Percentiles rank a stretch among this genome's conserved stretches.
Conservation (phyloP, 2,888 invertebrate genomes). For the Troilus luridus region DNA sequence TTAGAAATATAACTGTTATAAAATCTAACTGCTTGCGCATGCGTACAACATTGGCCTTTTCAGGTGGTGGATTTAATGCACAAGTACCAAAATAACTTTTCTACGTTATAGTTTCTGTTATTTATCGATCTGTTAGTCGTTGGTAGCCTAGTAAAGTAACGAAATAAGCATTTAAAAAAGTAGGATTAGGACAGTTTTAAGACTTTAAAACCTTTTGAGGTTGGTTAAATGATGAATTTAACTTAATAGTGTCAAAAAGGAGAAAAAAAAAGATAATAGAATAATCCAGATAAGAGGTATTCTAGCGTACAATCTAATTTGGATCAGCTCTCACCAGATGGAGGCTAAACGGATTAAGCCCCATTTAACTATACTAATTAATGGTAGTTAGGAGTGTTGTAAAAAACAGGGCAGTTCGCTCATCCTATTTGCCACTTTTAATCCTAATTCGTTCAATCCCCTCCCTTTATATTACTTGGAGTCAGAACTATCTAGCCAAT, state of each 20-base stretch:
- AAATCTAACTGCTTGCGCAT: too few relatives aligned
- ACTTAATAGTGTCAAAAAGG: background rate
- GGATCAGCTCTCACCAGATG: background rate
- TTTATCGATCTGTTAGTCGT: too few relatives aligned
- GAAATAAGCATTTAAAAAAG: too few relatives aligned
- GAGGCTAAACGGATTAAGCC: constrained; percentile 6
- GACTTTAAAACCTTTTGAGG: background rate
- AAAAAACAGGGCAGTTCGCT: background rate
- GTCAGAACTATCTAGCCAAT: too few relatives aligned
- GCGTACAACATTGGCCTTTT: too few relatives aligned
- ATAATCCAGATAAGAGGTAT: constrained; percentile 27
- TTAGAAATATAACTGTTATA: too few relatives aligned
- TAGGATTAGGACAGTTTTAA: background rate
- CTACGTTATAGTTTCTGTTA: too few relatives aligned
- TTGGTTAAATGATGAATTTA: background rate
- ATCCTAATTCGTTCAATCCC: constrained; percentile 22
- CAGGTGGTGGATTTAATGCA: too few relatives aligned
- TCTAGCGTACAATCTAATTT: background rate
- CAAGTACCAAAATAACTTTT: too few relatives aligned
- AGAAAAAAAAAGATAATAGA: background rate
- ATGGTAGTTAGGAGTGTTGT: constrained; percentile 25
- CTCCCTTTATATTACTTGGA: background rate
- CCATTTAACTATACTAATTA: constrained; percentile 25
- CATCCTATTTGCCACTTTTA: constrained; percentile 18
- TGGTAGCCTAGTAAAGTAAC: too few relatives aligned